A percentile compares a stretch with the other conserved stretches of the same genome.
Conservation (phyloP, 2,113 vertebrate genomes). For the Perccottus glenii region DNA sequence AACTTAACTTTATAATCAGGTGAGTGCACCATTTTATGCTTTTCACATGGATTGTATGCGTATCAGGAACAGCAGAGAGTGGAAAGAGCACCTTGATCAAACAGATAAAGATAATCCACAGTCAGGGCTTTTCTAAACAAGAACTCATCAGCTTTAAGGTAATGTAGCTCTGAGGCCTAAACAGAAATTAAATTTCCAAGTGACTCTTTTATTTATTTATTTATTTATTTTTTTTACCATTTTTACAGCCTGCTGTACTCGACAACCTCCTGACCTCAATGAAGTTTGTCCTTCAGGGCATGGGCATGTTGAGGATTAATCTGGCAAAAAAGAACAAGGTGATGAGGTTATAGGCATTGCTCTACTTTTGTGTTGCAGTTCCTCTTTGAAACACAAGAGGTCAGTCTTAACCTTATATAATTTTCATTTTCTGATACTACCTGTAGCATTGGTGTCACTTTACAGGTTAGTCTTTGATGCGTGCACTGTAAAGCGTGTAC, state of each 20-base stretch:
- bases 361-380: conserved; percentile 9
- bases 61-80: conserved; percentile 76
- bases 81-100: conserved; percentile 80
- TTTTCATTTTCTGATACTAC: not conserved
- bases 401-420: conserved; percentile 26
- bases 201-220: no score
- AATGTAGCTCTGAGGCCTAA: not conserved
- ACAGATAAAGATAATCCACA: conserved; percentile 82
- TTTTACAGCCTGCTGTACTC: conserved; percentile 73
- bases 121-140: conserved; percentile 75
- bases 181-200: no score
- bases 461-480: no score
- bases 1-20: not conserved
- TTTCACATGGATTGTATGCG: not conserved
- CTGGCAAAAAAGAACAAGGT: conserved; percentile 80
- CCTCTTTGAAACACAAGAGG: conserved; percentile 47
- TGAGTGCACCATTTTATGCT: not conserved
- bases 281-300: conserved; percentile 82
- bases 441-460: no score
- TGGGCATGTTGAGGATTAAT: conserved; percentile 80
- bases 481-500: not conserved
- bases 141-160: conserved; percentile 80
- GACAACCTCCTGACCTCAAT: conserved; percentile 83
- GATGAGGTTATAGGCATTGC: not conserved
- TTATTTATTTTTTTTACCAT: not conserved